phyloP scores from a whole-genome alignment of 1,140 invertebrate genomes.

The Drosophila nikananu region DNA sequence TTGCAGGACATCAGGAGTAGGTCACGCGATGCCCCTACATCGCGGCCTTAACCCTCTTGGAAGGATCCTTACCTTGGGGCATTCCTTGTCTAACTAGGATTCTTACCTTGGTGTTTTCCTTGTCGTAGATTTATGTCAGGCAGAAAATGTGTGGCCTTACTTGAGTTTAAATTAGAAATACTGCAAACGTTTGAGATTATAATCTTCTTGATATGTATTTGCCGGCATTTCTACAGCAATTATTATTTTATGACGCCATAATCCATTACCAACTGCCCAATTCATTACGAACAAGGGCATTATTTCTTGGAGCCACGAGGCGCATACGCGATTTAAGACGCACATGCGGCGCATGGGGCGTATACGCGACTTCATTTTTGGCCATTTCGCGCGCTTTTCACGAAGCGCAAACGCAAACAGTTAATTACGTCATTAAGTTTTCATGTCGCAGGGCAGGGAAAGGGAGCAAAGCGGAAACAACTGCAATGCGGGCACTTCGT shows the following conservation, averaged over 20 bases:
- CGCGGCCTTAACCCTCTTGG: constrained; percentile 22
- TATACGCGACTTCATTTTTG: constrained; percentile 52
- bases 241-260: not conserved
- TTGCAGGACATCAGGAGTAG: constrained; percentile 38
- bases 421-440: constrained; percentile 83
- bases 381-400: constrained; percentile 39
- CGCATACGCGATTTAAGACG: constrained; percentile 53
- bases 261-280: not conserved
- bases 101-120: not conserved
- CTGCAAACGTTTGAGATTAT: not conserved
- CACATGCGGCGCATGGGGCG: constrained; percentile 30
- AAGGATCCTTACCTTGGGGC: not conserved
- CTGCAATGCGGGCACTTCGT: constrained; percentile 79
- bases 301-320: not conserved
- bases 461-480: constrained; percentile 62
- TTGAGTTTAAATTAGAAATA: not conserved
- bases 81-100: too few species aligned
- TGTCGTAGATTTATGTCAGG: not conserved
- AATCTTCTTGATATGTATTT: too few species aligned
- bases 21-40: constrained; percentile 60
- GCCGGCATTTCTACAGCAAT: not conserved
- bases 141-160: not conserved
- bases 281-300: not conserved
- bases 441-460: constrained; percentile 59
- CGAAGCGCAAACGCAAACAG: constrained; percentile 77